Conservation (phyloP, 64 coral and sea anemone genomes). For the Stylophora pistillata region DNA sequence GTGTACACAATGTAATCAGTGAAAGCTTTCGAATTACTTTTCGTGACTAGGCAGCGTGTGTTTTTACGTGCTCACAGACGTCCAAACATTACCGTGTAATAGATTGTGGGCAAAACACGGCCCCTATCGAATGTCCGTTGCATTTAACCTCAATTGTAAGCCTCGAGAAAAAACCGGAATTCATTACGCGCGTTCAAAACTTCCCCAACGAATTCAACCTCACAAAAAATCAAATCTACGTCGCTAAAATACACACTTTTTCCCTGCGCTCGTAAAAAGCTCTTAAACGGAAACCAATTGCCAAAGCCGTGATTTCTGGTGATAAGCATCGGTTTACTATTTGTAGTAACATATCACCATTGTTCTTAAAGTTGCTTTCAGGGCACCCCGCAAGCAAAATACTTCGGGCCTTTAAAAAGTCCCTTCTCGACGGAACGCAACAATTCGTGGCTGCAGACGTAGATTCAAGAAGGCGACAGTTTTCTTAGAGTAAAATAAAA, state of each 20-base stretch:
- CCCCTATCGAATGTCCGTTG: constrained; percentile 72
- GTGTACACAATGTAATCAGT: constrained; percentile 47
- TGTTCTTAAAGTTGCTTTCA: constrained; percentile 67
- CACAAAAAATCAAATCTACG: background rate
- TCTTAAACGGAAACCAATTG: constrained; percentile 61
- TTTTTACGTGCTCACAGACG: constrained; percentile 59
- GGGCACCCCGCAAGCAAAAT: constrained; percentile 62
- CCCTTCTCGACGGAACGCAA: constrained; percentile 7
- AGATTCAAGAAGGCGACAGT: background rate
- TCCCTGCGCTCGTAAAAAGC: constrained; percentile 18
- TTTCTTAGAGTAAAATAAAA: constrained; percentile 1
- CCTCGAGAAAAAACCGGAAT: constrained; percentile 20
- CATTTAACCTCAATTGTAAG: constrained; percentile 58
- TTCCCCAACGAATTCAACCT: background rate
- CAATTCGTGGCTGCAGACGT: background rate
- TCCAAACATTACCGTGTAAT: constrained; percentile 77
- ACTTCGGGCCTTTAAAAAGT: constrained; percentile 53
- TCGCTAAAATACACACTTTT: constrained; percentile 16
- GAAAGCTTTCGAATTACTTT: constrained; percentile 70
- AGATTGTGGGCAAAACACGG: constrained; percentile 49
- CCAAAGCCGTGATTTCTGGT: constrained; percentile 55
- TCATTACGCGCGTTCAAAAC: background rate
- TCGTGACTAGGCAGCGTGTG: constrained; percentile 62
- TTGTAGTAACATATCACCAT: constrained; percentile 80
- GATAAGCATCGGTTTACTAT: constrained; percentile 89